Percentiles rank a stretch among this genome's conserved stretches.
Conservation (phyloP, 2,797 vertebrate genomes). For the Acrocephalus scirpaceus region DNA sequence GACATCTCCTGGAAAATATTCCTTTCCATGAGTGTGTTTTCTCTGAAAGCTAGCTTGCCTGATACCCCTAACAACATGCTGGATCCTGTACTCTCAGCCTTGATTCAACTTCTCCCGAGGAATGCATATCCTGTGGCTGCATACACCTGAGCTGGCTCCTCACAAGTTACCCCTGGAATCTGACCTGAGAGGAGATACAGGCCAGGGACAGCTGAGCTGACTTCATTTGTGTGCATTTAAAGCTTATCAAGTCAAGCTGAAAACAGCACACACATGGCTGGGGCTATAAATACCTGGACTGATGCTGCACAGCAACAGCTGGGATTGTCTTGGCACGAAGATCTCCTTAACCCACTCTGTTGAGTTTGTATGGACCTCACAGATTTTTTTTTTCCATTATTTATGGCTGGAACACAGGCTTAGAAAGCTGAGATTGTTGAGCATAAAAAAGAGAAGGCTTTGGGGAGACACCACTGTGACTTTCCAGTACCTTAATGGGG, state of each 20-base stretch:
- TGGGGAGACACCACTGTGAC: too few species aligned
- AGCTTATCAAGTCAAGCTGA: background rate
- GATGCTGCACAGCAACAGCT: background rate
- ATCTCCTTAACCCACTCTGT: background rate
- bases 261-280: background rate
- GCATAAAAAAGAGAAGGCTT: background rate
- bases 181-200: background rate
- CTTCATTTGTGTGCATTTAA: background rate
- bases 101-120: background rate
- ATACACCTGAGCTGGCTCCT: conserved; percentile 32
- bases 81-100: conserved; percentile 9
- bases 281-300: background rate
- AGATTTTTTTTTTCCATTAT: background rate
- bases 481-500: background rate
- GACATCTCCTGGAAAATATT: conserved; percentile 16
- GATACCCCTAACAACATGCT: background rate
- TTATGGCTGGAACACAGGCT: background rate
- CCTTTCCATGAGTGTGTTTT: background rate
- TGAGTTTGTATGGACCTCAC: background rate
- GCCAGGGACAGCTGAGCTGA: conserved; percentile 5
- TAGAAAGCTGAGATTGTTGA: background rate
- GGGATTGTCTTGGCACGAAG: background rate
- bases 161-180: background rate
- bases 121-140: conserved; percentile 15
- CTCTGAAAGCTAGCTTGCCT: background rate